Conservation (phyloP, 2,113 vertebrate species). For the Dunckerocampus dactyliophorus region DNA sequence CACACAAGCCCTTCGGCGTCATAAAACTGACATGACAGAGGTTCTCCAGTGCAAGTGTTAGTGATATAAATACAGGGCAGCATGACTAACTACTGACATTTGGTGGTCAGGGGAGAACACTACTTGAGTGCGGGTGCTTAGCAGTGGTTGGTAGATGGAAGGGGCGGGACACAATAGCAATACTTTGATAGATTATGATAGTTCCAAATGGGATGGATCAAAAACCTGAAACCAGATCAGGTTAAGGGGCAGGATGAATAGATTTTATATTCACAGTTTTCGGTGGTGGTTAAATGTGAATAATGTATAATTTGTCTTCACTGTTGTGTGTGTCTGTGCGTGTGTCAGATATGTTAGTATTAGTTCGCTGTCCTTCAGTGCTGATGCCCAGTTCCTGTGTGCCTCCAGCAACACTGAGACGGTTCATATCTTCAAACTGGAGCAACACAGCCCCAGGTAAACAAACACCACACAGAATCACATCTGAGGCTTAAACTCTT, state of each 20-base stretch:
- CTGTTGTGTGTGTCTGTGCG: neutral
- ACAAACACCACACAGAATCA: neutral
- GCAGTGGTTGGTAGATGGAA: neutral
- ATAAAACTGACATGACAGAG: neutral
- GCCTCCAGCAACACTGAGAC: constrained; percentile 95
- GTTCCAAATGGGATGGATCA: neutral
- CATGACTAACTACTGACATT: neutral
- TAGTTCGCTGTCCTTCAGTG: constrained; percentile 89
- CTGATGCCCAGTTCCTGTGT: constrained; percentile 90
- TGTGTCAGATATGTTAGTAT: constrained; percentile 87
- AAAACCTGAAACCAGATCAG: neutral
- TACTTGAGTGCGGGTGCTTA: neutral
- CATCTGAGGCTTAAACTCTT: neutral
- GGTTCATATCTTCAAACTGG: constrained; percentile 92
- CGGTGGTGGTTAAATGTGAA: neutral
- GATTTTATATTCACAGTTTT: neutral
- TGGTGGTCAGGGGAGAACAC: constrained; percentile 12
- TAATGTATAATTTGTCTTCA: neutral
- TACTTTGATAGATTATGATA: neutral
- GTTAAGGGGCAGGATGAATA: neutral
- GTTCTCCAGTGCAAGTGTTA: neutral
- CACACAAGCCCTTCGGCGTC: neutral
- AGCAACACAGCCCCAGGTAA: constrained; percentile 82
- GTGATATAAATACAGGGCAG: neutral
- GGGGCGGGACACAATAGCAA: neutral